phyloP scores from a whole-genome alignment of 2,113 vertebrate species.

The Micronycteris hirsuta region DNA sequence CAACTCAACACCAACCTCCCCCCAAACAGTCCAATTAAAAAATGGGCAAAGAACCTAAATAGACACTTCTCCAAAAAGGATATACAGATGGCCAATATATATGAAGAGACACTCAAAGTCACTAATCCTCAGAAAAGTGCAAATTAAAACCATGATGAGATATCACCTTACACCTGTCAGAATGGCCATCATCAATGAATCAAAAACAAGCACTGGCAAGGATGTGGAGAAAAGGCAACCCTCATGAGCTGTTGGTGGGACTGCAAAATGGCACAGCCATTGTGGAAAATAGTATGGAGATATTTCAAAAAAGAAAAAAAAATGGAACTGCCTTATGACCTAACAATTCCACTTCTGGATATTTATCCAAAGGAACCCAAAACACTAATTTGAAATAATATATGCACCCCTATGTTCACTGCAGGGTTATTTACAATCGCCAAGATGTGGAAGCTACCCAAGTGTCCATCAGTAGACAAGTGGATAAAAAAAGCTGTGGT shows the following conservation, averaged over 20 bases:
- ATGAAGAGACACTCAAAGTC: background rate
- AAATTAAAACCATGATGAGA: background rate
- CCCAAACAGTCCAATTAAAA: background rate
- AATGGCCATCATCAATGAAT: background rate
- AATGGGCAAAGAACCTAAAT: background rate
- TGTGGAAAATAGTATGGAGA: background rate
- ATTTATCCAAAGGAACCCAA: background rate
- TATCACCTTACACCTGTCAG: background rate
- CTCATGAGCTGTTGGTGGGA: background rate
- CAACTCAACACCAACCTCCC: background rate
- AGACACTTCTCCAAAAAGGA: background rate
- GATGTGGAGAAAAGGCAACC: background rate
- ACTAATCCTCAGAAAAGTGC: background rate
- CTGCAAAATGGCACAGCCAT: background rate
- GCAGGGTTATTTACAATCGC: background rate
- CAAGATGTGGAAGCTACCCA: background rate
- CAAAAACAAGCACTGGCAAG: background rate
- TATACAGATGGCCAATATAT: background rate
- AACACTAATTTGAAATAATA: background rate
- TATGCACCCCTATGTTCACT: background rate
- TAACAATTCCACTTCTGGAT: background rate
- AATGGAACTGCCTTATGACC: background rate
- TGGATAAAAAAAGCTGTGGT: background rate
- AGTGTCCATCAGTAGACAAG: background rate
- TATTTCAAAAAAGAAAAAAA: background rate